phyloP scores from a whole-genome alignment of 30 jellyfish, hydroid and myxozoan species.

The Morbakka virulenta region DNA sequence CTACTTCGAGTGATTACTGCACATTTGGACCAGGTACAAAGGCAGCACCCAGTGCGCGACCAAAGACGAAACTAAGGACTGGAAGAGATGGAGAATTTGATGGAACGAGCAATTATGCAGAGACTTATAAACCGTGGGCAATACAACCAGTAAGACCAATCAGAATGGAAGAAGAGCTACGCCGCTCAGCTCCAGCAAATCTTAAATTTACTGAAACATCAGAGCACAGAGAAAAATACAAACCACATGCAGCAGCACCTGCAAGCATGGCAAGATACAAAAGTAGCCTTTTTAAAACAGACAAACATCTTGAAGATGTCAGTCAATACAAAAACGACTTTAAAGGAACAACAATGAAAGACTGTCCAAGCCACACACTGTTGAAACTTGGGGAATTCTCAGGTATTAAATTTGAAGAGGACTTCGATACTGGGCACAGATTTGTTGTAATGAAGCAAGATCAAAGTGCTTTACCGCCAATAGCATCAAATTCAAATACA shows the following conservation, averaged over 20 bases:
- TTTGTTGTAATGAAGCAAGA: no score
- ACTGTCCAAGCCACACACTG: slow-evolving; percentile 41
- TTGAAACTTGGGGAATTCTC: slow-evolving; percentile 28
- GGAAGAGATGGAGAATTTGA: slow-evolving; percentile 35
- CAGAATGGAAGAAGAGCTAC: slow-evolving; percentile 43
- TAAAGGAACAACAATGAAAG: slow-evolving; percentile 22
- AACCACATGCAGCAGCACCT: slow-evolving; percentile 49
- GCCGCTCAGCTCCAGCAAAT: slow-evolving; percentile 11
- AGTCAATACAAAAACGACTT: slow-evolving; percentile 16
- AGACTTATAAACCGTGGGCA: slow-evolving; percentile 46
- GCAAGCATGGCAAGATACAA: slow-evolving; percentile 53
- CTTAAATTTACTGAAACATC: slow-evolving; percentile 46
- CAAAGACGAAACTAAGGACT: slow-evolving; percentile 54
- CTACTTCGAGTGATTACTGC: slow-evolving; percentile 58
- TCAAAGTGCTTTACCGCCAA: no score
- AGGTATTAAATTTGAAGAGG: slow-evolving; percentile 47
- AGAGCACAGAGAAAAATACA: slow-evolving; percentile 51
- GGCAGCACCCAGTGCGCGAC: slow-evolving; percentile 71
- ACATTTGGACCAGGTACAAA: slow-evolving; percentile 44
- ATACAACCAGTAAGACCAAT: slow-evolving; percentile 49
- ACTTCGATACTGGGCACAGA: slow-evolving; percentile 69
- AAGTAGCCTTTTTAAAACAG: slow-evolving; percentile 40
- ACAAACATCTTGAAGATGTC: slow-evolving; percentile 18
- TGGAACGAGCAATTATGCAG: slow-evolving; percentile 54
- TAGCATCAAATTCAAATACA: no score